These are phyloP conservation scores for Syndactyla subalaris DNA, from an alignment of 2,797 vertebrate genomes.

Conservation along the genomic window DNA sequence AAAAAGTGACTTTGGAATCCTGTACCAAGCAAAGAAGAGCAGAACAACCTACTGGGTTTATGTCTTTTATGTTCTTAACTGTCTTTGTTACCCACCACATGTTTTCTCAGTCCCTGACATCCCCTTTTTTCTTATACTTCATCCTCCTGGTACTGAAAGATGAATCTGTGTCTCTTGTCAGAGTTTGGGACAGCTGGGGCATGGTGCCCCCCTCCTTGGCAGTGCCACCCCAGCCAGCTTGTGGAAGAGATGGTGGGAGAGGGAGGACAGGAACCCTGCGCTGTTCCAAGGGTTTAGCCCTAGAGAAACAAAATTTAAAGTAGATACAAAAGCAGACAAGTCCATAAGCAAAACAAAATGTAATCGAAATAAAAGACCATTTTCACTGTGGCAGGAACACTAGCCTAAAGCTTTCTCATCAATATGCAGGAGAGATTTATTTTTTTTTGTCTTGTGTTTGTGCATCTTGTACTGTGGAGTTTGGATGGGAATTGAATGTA, in stretches of 20 bases:
- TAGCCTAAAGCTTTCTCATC: conserved; percentile 6
- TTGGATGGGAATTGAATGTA: background rate
- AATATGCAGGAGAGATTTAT: background rate
- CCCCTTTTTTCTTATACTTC: background rate
- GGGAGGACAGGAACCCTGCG: background rate
- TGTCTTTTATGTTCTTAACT: background rate
- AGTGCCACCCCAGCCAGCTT: background rate
- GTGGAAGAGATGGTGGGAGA: background rate
- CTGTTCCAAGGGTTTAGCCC: background rate
- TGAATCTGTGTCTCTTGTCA: background rate
- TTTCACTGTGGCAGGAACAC: background rate
- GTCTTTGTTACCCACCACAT: background rate
- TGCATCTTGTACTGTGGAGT: background rate
- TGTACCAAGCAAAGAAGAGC: background rate
- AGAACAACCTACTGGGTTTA: background rate
- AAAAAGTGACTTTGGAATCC: background rate
- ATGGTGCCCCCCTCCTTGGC: background rate
- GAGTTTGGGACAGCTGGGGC: background rate
- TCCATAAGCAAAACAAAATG: background rate
- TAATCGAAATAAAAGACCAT: background rate
- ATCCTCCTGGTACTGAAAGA: background rate
- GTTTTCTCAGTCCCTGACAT: background rate
- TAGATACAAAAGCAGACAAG: background rate
- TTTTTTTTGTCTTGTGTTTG: background rate
- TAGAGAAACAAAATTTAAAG: background rate